A percentile compares a stretch with the other conserved stretches of the same genome.
phyloP scores from a whole-genome alignment of 2,797 vertebrate genomes.

The Artibeus lituratus region DNA sequence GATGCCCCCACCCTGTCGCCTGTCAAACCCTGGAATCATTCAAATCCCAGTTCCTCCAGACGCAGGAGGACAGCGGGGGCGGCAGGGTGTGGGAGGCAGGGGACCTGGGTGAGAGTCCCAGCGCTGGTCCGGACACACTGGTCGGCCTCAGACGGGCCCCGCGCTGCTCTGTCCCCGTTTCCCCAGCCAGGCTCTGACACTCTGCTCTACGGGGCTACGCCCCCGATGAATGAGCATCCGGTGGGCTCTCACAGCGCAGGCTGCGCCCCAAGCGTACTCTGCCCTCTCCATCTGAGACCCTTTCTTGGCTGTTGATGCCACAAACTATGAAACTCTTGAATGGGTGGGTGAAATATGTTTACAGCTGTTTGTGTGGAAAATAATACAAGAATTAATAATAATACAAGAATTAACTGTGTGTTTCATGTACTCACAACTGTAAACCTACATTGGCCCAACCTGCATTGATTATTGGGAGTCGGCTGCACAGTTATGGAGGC shows the following conservation, averaged over 20 bases:
- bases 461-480: background rate
- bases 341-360: too few species aligned
- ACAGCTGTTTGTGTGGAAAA: too few species aligned
- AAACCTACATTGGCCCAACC: background rate
- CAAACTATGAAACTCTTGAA: background rate
- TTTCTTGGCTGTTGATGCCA: background rate
- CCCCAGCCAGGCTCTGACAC: background rate
- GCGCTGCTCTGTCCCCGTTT: background rate
- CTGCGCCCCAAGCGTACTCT: background rate
- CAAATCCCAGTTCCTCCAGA: background rate
- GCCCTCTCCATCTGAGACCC: background rate
- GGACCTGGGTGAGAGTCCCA: background rate
- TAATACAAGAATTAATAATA: too few species aligned
- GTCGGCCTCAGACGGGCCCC: background rate
- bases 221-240: background rate
- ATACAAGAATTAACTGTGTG: too few species aligned
- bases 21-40: too few species aligned
- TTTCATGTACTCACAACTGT: too few species aligned
- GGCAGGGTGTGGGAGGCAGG: background rate
- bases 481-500: background rate
- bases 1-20: too few species aligned
- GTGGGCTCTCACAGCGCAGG: background rate
- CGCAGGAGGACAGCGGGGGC: background rate
- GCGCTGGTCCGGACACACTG: accelerated
- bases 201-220: background rate